Base-by-base conservation (phyloP, 2,888 invertebrate genomes). In the Caenorhabditis plicata region DNA sequence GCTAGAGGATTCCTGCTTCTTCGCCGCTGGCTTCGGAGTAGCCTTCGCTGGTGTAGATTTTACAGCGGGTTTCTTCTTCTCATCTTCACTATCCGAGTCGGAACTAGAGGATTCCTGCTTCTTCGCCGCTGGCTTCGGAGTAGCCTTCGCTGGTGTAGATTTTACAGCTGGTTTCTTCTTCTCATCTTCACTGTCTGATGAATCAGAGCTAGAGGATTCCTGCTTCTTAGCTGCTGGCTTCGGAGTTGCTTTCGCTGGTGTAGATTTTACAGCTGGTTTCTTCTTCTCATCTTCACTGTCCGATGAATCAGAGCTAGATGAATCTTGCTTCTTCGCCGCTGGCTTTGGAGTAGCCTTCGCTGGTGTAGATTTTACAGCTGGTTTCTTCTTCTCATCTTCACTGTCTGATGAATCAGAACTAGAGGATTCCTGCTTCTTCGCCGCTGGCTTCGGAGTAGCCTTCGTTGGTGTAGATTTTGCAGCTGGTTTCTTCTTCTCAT, bases 401-500 rank as follows among this genome's bases (percentile, higher is more conserved):
- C 60, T 63, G 13, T 70, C 65, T 3, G 60, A 57, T 7, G 61
- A 58, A 32, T 64, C 62, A 2, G 61, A 61, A n/a, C 45, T 44
- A n/a, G 55, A 54, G 3, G 49, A 44, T 11, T 46, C 58, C n/a
- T 54, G 54, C 29, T 63, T 64, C 57, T 71, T 71, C 9, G 55
- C 52, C 8, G 47, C 49, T 27, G 50, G 41, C 25, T 50, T 56
- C 27, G 35, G 51, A 17, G 50, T 38, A 2, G 42, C 48, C 20
- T 51, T 46, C 1, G 41, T 29, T 13, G 47, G 54, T 27, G 54
- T 35, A 13, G 56, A 47, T 48, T 70, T 70, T 5, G 53, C 52
- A 23, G 42, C 55, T 13, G 57, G 47, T 44, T 62, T 68, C n/a
- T 39, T 43, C 9, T 41, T 54, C 7, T 61, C 60, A 13, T 64